phyloP scores from a whole-genome alignment of 1,140 invertebrate species.

The Hyphantria cunea region DNA sequence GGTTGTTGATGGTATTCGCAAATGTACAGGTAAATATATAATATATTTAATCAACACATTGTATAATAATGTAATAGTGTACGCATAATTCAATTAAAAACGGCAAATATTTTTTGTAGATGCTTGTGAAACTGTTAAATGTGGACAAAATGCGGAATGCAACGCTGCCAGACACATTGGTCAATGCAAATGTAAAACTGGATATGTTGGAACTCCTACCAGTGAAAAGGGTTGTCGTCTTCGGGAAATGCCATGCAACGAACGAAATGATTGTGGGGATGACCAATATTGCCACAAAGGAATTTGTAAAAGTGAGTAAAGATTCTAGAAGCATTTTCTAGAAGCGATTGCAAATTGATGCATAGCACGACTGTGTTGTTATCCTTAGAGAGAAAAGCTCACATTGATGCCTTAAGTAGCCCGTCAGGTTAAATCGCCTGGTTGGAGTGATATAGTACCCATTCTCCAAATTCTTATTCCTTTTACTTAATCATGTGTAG shows the following conservation, averaged over 20 bases:
- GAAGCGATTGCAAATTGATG: too few relatives aligned
- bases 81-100: background rate
- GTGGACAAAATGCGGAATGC: slow-evolving; percentile 93
- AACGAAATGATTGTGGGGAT: slow-evolving; percentile 87
- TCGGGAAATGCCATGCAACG: slow-evolving; percentile 86
- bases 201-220: slow-evolving; percentile 89
- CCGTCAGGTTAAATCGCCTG: too few relatives aligned
- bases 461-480: too few relatives aligned
- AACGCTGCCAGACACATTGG: slow-evolving; percentile 86
- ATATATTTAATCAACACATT: background rate
- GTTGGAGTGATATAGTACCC: too few relatives aligned
- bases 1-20: slow-evolving; percentile 85
- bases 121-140: slow-evolving; percentile 88
- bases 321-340: background rate
- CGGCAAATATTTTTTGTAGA: slow-evolving; percentile 76
- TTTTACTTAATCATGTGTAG: too few relatives aligned
- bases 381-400: too few relatives aligned
- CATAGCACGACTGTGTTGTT: too few relatives aligned
- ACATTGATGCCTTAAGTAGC: too few relatives aligned
- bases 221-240: slow-evolving; percentile 89
- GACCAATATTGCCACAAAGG: slow-evolving; percentile 92
- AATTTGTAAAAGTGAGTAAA: slow-evolving; percentile 88
- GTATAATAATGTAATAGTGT: background rate
- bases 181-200: slow-evolving; percentile 89
- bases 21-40: slow-evolving; percentile 84